Evolutionary conservation across 2,888 invertebrate genomes (phyloP).

Genomic region (Prenolepis imparis): DNA sequence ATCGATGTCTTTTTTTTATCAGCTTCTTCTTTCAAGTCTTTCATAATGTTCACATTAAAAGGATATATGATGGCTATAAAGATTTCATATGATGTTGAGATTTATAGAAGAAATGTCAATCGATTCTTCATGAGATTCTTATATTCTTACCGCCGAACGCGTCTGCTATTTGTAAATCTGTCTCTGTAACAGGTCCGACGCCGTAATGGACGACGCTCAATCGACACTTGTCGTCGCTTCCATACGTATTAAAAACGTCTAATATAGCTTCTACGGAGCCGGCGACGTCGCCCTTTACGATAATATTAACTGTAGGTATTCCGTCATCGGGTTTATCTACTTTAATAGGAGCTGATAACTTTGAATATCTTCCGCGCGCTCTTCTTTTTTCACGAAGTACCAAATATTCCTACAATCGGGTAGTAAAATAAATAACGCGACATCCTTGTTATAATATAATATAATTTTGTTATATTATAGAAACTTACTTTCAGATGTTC

Average conservation of each 20-base stretch:
- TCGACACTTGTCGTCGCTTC: constrained; percentile 89
- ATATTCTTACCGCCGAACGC: constrained; percentile 88
- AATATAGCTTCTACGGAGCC: constrained; percentile 98
- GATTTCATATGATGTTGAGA: constrained; percentile 1
- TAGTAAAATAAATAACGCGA: constrained; percentile 14
- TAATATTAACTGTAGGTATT: constrained; percentile 88
- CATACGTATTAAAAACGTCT: constrained; percentile 95
- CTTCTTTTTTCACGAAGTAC: constrained; percentile 89
- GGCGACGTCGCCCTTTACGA: constrained; percentile 96
- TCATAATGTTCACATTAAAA: constrained; percentile 92
- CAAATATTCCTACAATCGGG: constrained; percentile 87
- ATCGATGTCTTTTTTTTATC: constrained; percentile 88
- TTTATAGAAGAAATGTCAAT: background rate
- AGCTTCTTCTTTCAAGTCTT: constrained; percentile 87
- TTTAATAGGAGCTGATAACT: background rate
- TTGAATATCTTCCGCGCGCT: constrained; percentile 86
- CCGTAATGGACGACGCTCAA: constrained; percentile 96
- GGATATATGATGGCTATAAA: constrained; percentile 92
- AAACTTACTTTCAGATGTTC: constrained; percentile 87
- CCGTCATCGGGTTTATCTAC: constrained; percentile 85
- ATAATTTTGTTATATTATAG: background rate
- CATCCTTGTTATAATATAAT: background rate
- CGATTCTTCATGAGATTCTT: background rate
- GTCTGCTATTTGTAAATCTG: constrained; percentile 94
- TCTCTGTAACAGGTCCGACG: constrained; percentile 94